Base-by-base conservation (phyloP, 2,113 vertebrate genomes). In the Podarcis muralis region DNA sequence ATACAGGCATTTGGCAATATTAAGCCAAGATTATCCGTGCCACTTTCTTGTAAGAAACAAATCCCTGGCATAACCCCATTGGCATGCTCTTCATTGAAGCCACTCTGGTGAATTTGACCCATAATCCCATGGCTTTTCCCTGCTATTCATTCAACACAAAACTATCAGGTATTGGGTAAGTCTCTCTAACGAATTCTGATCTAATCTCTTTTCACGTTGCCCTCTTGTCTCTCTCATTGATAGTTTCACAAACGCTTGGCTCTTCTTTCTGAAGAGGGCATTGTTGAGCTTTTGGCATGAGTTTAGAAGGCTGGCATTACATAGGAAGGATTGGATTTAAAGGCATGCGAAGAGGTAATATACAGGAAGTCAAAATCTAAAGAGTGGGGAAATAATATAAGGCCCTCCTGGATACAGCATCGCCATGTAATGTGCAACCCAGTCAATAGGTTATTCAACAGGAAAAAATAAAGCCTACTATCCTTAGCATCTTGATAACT, bases 181-280 rank as follows among this genome's bases (percentile, higher is more conserved):
- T 12, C 79, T 68, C 9, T 77, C 12, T 32, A 82, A 87, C 66
- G 93, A 94, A 93, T 87, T 77, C 83, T n/a, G 5, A 65, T 89
- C 81, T 92, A 82, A 92, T 93, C 91, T 93, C 87, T 57, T 71
- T n/a, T 81, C 62, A 43, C 89, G 40, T 72, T 62, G 79, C 81
- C 84, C 88, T 87, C 82, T 86, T 93, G 92, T 92, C 83, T 85
- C 77, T 85, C 71, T 37, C 59, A 66, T 37, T 37, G 32, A 75
- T 37, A 35, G n/a, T 5, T 66, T 69, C 85, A 86, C 85, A 69
- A 75, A 15, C 25, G 68, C 6, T 25, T 37, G 77, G 78, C 27
- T 59, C 72, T 81, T 20, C 40, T 22, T 87, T 43, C 48, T 32
- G 76, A 87, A 72, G 48, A 85, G 75, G 40, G 76, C 69, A 74